Conservation (phyloP, 2,113 vertebrate species). For the Hippocampus mohnikei region DNA sequence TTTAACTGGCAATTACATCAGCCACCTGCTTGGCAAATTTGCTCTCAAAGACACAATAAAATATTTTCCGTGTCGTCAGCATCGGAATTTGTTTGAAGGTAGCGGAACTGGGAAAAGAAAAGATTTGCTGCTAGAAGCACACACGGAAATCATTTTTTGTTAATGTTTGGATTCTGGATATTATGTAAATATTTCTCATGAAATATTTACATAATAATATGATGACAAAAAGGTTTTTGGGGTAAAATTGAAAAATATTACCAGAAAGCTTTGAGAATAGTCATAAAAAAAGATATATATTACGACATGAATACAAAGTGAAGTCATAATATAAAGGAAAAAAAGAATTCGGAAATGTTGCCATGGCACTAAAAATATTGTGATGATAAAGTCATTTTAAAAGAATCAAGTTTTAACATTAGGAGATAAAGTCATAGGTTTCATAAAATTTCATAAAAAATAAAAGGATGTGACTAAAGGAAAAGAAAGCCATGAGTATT, state of each 20-base stretch:
- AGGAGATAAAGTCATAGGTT: background rate
- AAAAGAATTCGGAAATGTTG: background rate
- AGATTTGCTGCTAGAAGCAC: background rate
- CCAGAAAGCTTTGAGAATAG: no score
- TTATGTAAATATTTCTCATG: no score
- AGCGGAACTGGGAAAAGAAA: background rate
- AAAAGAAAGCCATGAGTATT: no score
- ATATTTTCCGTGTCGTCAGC: background rate
- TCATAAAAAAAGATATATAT: background rate
- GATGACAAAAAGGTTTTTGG: background rate
- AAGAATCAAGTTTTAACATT: background rate
- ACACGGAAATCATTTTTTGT: background rate
- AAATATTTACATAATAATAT: background rate
- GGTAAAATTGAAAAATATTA: background rate
- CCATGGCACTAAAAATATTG: background rate
- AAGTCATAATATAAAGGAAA: background rate
- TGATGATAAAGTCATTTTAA: background rate
- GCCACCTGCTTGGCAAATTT: background rate
- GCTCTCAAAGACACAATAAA: conserved; percentile 26
- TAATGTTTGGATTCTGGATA: background rate
- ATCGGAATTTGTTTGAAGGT: background rate
- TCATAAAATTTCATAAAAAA: background rate
- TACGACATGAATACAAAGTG: background rate
- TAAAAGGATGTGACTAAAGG: no score
- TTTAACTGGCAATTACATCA: background rate